phyloP scores from a whole-genome alignment of 1,140 invertebrate species.

The Streblospio benedicti region DNA sequence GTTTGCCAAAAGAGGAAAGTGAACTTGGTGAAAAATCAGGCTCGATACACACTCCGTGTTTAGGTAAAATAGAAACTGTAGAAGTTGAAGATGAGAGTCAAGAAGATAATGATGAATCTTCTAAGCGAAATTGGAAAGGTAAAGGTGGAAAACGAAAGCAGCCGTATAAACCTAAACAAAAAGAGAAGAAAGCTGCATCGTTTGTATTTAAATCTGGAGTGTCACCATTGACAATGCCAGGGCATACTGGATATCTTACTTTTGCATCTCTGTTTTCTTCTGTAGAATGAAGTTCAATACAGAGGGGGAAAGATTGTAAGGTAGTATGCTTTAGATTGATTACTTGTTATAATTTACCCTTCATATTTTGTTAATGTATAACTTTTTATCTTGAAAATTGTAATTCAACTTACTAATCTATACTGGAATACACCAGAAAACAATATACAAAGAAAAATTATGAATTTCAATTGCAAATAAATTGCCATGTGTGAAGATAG shows the following conservation, averaged over 20 bases:
- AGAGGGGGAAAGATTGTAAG: too few relatives aligned
- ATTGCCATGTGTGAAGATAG: too few relatives aligned
- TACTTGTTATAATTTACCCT: too few relatives aligned
- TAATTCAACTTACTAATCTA: too few relatives aligned
- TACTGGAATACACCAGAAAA: too few relatives aligned
- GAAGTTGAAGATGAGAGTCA: slow-evolving; percentile 3
- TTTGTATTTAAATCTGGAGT: slow-evolving; percentile 56
- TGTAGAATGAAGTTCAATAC: too few relatives aligned
- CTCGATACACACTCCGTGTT: background rate
- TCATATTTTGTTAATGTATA: too few relatives aligned
- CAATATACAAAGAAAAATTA: too few relatives aligned
- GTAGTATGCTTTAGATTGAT: too few relatives aligned
- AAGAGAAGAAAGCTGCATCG: background rate
- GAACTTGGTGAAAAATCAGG: background rate
- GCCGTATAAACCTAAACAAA: background rate
- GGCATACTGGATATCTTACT: slow-evolving; percentile 90
- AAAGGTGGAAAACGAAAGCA: background rate
- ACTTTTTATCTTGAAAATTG: too few relatives aligned
- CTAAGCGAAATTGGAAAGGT: background rate
- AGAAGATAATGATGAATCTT: background rate
- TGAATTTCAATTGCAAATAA: too few relatives aligned
- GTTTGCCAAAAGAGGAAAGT: too few relatives aligned
- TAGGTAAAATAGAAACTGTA: background rate
- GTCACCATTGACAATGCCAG: slow-evolving; percentile 62
- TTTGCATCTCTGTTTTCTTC: slow-evolving; percentile 60